Conservation (phyloP, 1,140 invertebrate genomes). For the Drosophila busckii region DNA sequence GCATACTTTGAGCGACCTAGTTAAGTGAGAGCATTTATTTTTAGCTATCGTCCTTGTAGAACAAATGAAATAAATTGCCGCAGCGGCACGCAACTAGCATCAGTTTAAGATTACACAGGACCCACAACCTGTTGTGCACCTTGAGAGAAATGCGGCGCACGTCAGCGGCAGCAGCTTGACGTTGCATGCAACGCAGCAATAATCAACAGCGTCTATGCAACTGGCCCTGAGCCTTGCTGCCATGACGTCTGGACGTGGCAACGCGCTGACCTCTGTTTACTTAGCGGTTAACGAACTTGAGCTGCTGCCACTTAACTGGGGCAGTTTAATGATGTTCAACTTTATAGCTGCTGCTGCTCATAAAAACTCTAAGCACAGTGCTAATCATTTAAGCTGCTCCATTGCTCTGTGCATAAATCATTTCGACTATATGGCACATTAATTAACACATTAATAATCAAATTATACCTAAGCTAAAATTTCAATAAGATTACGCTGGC, state of each 20-base stretch:
- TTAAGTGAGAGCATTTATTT: constrained; percentile 22
- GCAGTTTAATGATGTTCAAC: constrained; percentile 22
- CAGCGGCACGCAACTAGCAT: not conserved
- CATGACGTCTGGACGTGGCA: constrained; percentile 1
- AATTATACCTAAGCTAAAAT: no score
- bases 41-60: constrained; percentile 3
- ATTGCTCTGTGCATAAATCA: no score
- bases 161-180: no score
- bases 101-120: not conserved
- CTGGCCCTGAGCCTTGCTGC: not conserved
- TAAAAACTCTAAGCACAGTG: no score
- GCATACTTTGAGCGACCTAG: constrained; percentile 45
- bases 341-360: no score
- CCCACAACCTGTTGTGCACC: no score
- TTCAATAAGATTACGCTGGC: no score
- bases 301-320: constrained; percentile 11
- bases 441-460: no score
- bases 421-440: no score
- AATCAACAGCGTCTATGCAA: constrained; percentile 5
- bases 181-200: not conserved
- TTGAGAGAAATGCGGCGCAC: no score
- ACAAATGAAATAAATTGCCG: not conserved
- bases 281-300: constrained; percentile 16
- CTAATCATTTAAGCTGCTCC: no score
- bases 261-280: constrained; percentile 4